These are phyloP conservation scores for Ypsolopha sequella DNA, from an alignment of 2,888 invertebrate species.

Conservation along the genomic window DNA sequence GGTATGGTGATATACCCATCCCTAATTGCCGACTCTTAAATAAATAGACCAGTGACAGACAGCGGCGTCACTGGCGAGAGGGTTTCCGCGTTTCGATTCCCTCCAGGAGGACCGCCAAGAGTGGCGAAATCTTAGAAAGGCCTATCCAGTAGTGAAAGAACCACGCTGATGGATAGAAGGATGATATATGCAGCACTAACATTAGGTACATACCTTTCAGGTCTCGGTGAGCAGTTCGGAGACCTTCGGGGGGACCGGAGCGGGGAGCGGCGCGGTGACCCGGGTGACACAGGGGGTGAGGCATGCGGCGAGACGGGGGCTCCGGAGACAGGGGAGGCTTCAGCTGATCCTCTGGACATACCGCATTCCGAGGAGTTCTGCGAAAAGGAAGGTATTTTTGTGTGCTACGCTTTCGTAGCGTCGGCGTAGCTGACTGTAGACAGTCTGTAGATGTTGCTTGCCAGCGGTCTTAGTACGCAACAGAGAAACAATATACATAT, in stretches of 20 bases:
- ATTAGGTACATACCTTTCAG: constrained; percentile 37
- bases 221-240: constrained; percentile 48
- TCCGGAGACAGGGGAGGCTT: constrained; percentile 53
- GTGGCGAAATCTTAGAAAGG: too few relatives aligned
- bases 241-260: constrained; percentile 45
- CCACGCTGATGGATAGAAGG: too few relatives aligned
- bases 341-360: constrained; percentile 57
- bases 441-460: too few relatives aligned
- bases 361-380: constrained; percentile 62
- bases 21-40: too few relatives aligned
- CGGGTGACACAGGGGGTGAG: constrained; percentile 52
- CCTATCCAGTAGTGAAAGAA: too few relatives aligned
- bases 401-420: not conserved
- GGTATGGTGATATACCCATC: too few relatives aligned
- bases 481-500: too few relatives aligned
- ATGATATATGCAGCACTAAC: not conserved
- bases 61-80: too few relatives aligned
- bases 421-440: not conserved
- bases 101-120: too few relatives aligned
- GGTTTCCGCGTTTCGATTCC: too few relatives aligned
- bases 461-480: too few relatives aligned
- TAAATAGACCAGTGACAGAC: too few relatives aligned
- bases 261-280: constrained; percentile 54
- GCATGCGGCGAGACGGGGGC: constrained; percentile 37
- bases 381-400: not conserved